Conservation (phyloP, 2,888 invertebrate species). For the Orgyia antiqua region DNA sequence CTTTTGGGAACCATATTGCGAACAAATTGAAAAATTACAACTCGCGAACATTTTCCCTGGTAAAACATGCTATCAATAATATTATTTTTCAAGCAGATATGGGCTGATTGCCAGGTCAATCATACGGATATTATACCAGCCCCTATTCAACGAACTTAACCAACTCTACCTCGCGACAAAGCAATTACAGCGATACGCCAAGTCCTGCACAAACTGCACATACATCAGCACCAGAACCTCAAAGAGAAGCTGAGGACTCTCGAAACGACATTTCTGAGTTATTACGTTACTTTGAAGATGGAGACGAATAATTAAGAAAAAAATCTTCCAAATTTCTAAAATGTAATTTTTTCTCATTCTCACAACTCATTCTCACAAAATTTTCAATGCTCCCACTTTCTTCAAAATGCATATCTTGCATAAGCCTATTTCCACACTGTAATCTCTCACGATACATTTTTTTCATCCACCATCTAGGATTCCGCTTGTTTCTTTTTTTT, state of each 20-base stretch:
- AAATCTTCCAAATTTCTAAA: too few relatives aligned
- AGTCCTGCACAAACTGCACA: too few relatives aligned
- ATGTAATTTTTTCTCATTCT: too few relatives aligned
- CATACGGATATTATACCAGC: constrained; percentile 13
- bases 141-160: constrained; percentile 13
- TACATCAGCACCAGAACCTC: too few relatives aligned
- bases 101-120: constrained; percentile 12
- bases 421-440: constrained; percentile 8
- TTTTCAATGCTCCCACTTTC: constrained; percentile 11
- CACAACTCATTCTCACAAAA: constrained; percentile 4
- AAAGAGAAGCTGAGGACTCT: too few relatives aligned
- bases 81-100: constrained; percentile 18
- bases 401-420: constrained; percentile 13
- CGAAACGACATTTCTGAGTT: too few relatives aligned
- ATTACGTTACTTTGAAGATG: too few relatives aligned
- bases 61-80: constrained; percentile 18
- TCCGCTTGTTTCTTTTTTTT: too few relatives aligned
- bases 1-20: constrained; percentile 18
- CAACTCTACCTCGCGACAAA: constrained; percentile 16
- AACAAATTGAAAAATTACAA: constrained; percentile 14
- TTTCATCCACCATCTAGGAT: constrained; percentile 13
- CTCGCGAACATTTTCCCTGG: constrained; percentile 9
- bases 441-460: constrained; percentile 17
- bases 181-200: too few relatives aligned
- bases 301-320: too few relatives aligned